Evolutionary conservation across 2,797 vertebrate genomes (phyloP), one percentile per base, ranked within the genome.

Genomic region (Siniperca obscura): DNA sequence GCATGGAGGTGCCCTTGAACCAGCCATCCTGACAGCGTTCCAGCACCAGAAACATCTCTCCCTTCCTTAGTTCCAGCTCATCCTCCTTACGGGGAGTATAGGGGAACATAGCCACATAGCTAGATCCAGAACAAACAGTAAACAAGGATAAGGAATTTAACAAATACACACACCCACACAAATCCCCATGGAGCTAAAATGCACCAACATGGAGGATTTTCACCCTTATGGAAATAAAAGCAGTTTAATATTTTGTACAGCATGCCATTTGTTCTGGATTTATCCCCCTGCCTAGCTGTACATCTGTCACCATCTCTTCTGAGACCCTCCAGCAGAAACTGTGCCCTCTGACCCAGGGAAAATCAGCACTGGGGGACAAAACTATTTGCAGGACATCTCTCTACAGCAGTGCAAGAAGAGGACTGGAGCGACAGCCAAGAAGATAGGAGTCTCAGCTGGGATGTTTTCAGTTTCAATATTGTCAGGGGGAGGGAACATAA

Each of bases 1-100:
- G 98, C 98, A 99, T 98, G 53, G 98, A 99, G 4, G 98, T 99
- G 87, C 98, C 98, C 93, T 99, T 99, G 96, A 98, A 99, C 98
- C 98, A 99, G 91, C 98, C 98, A 22, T 99, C 98, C 86, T 99
- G 98, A 93, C 98, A 99, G 87, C 98, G 98, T 64, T 99, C 98
- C 91, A 99, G 96, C 65, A 99, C 98, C 17, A 99, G 94, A 86
- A 99, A 99, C 98, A 99, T 99, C 95, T 99, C 98, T 5, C 98
- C 98, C 90, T 99, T 99, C 70, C 98, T 95, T 78, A 99, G 94
- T 78, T 99, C 98, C 90, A 99, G 95, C 83, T 99, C 98, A n/a
- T 99, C 98, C 30, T 99, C 98, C 86, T 99, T 99, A 27, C 98
- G 97, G 48, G 98, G 98, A 53, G 94, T 91, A 70, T 99, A 99